Percentiles rank a stretch among this genome's conserved stretches.
These are phyloP conservation scores for Linhomoeus sp. DNA, from an alignment of 2,888 invertebrate species.

Conservation along the genomic window DNA sequence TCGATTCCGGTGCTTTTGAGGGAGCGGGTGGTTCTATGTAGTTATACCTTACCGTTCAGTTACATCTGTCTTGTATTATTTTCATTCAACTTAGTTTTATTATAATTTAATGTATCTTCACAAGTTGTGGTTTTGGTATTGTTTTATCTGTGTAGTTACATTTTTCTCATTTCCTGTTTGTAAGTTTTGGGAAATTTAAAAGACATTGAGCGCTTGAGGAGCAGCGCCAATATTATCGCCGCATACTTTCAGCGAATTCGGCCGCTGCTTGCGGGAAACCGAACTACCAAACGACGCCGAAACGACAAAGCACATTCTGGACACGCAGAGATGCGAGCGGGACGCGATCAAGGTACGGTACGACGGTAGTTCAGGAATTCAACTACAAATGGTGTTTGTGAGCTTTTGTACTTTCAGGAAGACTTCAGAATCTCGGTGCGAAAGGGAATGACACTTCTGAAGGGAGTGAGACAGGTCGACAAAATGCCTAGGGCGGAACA, in stretches of 20 bases:
- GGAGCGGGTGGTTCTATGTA: no score
- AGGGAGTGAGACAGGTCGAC: slow-evolving; percentile 33
- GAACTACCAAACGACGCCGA: slow-evolving; percentile 71
- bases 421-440: slow-evolving; percentile 65
- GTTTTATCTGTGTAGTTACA: no score
- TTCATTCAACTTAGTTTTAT: no score
- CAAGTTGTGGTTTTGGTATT: no score
- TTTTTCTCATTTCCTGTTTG: no score
- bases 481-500: slow-evolving; percentile 16
- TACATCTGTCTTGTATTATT: no score
- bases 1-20: no score
- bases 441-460: slow-evolving; percentile 66
- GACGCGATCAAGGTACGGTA: slow-evolving; percentile 23
- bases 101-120: no score
- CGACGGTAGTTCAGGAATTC: no score
- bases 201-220: slow-evolving; percentile 85
- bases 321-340: slow-evolving; percentile 46
- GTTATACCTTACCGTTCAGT: no score
- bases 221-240: slow-evolving; percentile 70
- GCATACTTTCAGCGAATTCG: slow-evolving; percentile 63
- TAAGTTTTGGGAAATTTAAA: no score
- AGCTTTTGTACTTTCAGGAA: slow-evolving; percentile 37
- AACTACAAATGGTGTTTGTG: no score
- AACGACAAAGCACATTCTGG: slow-evolving; percentile 64
- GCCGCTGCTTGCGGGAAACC: slow-evolving; percentile 62